A percentile compares a stretch with the other conserved stretches of the same genome.
Conservation (phyloP, 2,888 invertebrate genomes). For the Campoplex capitator region DNA sequence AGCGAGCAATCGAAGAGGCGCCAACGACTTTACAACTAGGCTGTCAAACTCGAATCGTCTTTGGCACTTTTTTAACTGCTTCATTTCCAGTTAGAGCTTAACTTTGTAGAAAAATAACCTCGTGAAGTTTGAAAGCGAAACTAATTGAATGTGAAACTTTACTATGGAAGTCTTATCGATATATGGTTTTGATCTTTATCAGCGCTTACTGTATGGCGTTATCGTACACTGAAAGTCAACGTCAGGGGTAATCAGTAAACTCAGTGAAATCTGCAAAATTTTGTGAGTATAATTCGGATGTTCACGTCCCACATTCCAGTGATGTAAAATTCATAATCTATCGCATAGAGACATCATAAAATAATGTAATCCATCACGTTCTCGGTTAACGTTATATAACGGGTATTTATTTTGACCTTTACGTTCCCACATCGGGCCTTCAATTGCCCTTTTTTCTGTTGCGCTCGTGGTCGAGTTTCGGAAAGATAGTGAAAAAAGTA, state of each 20-base stretch:
- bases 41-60: constrained; percentile 41
- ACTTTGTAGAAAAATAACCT: constrained; percentile 8
- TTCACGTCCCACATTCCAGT: constrained; percentile 15
- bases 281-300: constrained; percentile 14
- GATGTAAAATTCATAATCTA: not conserved
- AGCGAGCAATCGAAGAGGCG: constrained; percentile 38
- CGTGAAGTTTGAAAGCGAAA: constrained; percentile 7
- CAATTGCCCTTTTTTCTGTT: constrained; percentile 20
- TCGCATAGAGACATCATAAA: constrained; percentile 24
- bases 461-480: constrained; percentile 6
- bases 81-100: constrained; percentile 9
- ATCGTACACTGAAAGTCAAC: not conserved
- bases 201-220: not conserved
- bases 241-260: not conserved
- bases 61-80: not conserved
- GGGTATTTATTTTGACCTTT: constrained; percentile 7
- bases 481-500: constrained; percentile 54
- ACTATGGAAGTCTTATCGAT: not conserved
- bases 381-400: constrained; percentile 9
- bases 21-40: constrained; percentile 40
- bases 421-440: constrained; percentile 11
- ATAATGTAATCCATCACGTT: constrained; percentile 28
- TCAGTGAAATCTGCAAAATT: constrained; percentile 53
- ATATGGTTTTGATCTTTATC: constrained; percentile 5
- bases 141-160: constrained; percentile 16